phyloP scores from a whole-genome alignment of 2,888 invertebrate genomes.

The Drosophila nigritarsus region DNA sequence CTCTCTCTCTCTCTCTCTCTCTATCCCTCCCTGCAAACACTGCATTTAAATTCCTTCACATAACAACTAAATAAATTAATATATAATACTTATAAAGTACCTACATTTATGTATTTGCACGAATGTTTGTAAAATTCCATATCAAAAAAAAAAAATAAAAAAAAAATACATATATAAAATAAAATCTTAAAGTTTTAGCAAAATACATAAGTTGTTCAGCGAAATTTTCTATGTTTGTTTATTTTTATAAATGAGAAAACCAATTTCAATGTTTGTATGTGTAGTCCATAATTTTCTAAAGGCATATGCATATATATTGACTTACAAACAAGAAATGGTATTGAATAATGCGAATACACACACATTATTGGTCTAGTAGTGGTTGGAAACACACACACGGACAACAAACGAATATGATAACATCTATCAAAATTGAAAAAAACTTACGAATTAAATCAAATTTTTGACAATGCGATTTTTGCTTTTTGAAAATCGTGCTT shows the following conservation, averaged over 20 bases:
- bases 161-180: not conserved
- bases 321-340: constrained; percentile 11
- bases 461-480: constrained; percentile 79
- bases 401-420: constrained; percentile 35
- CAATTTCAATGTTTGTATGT: constrained; percentile 67
- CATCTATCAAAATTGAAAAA: constrained; percentile 67
- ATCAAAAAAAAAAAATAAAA: constrained; percentile 36
- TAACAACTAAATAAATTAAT: constrained; percentile 41
- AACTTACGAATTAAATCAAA: constrained; percentile 73
- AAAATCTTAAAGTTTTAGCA: constrained; percentile 33
- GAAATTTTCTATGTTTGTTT: constrained; percentile 73
- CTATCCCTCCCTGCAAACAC: constrained; percentile 29
- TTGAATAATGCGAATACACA: constrained; percentile 37
- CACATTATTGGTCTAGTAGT: constrained; percentile 54
- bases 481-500: constrained; percentile 81
- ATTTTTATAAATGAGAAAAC: constrained; percentile 63
- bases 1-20: constrained; percentile 31
- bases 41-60: constrained; percentile 57
- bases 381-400: constrained; percentile 28
- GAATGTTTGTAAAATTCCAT: constrained; percentile 59
- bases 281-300: constrained; percentile 77
- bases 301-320: constrained; percentile 51
- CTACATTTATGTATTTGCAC: constrained; percentile 65
- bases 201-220: constrained; percentile 51
- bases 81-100: constrained; percentile 47